phyloP scores from a whole-genome alignment of 2,888 invertebrate species.

The Nomada ferruginata region DNA sequence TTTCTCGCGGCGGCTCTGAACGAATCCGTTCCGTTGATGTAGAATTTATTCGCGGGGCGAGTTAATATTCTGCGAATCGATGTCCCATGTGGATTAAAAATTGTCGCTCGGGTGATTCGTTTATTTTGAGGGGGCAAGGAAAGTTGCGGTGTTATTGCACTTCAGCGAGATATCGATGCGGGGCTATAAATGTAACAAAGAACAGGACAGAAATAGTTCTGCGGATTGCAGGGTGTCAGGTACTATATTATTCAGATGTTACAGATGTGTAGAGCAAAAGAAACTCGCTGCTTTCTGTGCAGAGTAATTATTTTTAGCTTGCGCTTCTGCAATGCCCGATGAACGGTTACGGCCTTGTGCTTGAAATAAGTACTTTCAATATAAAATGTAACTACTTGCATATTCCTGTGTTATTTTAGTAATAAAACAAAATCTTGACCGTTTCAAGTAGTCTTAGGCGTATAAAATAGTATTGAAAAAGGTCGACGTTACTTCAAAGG shows the following conservation, averaged over 20 bases:
- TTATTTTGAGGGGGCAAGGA: neutral
- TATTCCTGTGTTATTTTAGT: neutral
- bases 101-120: too few species aligned
- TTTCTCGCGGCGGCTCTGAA: neutral
- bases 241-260: constrained; percentile 20
- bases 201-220: constrained; percentile 46
- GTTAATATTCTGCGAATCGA: too few species aligned
- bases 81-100: too few species aligned
- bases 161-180: constrained; percentile 64
- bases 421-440: neutral
- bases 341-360: neutral
- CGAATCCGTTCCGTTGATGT: neutral
- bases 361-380: neutral
- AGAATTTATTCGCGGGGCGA: too few species aligned
- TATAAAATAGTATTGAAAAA: neutral
- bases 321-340: neutral
- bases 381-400: neutral
- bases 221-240: constrained; percentile 39
- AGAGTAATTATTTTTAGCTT: neutral
- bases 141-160: constrained; percentile 57
- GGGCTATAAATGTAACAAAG: constrained; percentile 60
- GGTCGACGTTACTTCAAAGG: neutral
- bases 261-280: constrained; percentile 27
- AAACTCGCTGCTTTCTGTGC: constrained; percentile 1
- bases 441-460: neutral